These are phyloP conservation scores for Platorchestia sp. DNA, from an alignment of 1,140 invertebrate genomes.

Conservation along the genomic window DNA sequence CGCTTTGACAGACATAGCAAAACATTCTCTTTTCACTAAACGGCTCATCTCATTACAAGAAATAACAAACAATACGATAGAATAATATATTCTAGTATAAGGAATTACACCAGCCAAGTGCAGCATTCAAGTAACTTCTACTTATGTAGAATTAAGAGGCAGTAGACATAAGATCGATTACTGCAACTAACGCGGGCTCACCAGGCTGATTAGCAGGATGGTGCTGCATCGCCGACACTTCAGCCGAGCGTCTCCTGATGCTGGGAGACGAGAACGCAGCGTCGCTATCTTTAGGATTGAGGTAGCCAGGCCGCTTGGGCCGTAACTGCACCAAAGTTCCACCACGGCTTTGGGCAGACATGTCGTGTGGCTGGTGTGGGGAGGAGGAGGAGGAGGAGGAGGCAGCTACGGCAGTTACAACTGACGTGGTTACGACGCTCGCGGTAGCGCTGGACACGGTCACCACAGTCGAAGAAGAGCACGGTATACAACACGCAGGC, in stretches of 20 bases:
- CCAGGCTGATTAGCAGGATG: constrained; percentile 37
- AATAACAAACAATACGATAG: no score
- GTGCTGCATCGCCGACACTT: constrained; percentile 5
- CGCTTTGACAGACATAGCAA: no score
- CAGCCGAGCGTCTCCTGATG: constrained; percentile 10
- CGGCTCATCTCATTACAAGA: no score
- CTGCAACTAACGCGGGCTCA: background rate
- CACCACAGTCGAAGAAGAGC: background rate
- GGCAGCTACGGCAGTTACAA: background rate
- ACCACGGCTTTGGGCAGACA: background rate
- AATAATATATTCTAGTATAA: no score
- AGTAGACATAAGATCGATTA: no score
- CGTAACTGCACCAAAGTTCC: background rate
- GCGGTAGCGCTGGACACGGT: background rate
- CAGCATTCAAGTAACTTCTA: no score
- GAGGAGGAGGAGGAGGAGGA: background rate
- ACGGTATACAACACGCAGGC: background rate
- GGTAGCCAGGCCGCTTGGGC: constrained; percentile 14
- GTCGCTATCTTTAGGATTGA: constrained; percentile 16
- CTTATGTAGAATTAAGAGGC: no score
- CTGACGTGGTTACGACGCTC: background rate
- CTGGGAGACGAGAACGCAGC: background rate
- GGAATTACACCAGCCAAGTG: no score
- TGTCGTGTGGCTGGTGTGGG: background rate
- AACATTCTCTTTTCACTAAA: no score